Base-by-base conservation (phyloP, 2,888 invertebrate genomes). In the Thymelicus sylvestris region DNA sequence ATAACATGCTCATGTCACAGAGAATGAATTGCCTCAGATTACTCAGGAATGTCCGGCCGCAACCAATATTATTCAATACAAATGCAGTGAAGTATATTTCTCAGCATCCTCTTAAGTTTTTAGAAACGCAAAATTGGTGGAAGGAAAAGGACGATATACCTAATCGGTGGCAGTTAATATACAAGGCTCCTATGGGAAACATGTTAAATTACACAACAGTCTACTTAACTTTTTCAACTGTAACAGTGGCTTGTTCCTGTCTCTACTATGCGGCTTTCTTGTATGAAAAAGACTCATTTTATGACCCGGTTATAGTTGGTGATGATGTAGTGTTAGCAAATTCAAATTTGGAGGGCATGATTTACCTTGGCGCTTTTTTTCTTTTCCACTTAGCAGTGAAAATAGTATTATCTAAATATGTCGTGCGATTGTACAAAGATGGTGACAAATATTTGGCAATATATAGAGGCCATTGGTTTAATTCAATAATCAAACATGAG, bases 171-270 rank as follows among this genome's bases (percentile, higher is more conserved):
- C 82, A 92, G 52, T 75, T 93, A 66, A 91, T 93, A 71, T 93
- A 93, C 72, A 93, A 91, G 81, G 92, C 90, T 6, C 93, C 93
- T 1, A 91, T 93, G 92, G 87, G 86, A 7, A 83, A 80, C 6
- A 61, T 76, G 24, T 76, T 93, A 2, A 91, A 91, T 52, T 87
- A 80, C 75, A 68, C 83, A 6, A 77, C 89, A 1, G 79, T 85
- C 10, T 93, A 90, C 75, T 73, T 93, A 64, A 88, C 91, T 31
- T 71, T 87, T 61, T 85, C 92, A 8, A 89, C 90, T 31, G 74
- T 80, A 52, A 74, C 85, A 6, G 72, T 90, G 24, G 77, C 80
- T 7, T 76, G 78, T 47, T 73, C 79, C 48, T 80, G 83, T 31
- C 6, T 87, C 4, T 93, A 93, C 73, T 93, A 90, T 79, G 83